phyloP scores from a whole-genome alignment of 2,113 vertebrate genomes.

The Siniperca knerii region DNA sequence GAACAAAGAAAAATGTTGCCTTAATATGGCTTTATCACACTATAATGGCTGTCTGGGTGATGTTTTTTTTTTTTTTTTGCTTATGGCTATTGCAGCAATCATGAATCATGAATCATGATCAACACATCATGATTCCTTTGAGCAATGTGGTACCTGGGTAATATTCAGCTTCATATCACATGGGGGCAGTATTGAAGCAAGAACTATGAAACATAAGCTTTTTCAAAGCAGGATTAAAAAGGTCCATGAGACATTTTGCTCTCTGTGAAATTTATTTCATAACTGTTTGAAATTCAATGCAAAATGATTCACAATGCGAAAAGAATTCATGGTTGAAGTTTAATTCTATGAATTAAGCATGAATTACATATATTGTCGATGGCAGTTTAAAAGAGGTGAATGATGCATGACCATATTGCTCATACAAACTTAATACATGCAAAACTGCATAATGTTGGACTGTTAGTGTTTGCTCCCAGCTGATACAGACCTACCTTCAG shows the following conservation, averaged over 20 bases:
- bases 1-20: not conserved
- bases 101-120: not conserved
- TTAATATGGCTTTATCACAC: not conserved
- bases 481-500: not conserved
- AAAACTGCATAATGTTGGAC: constrained; percentile 14
- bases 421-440: constrained; percentile 29
- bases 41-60: not conserved
- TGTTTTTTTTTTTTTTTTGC: not conserved
- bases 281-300: constrained; percentile 45
- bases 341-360: constrained; percentile 28
- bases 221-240: constrained; percentile 20
- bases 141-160: not conserved
- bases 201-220: constrained; percentile 27
- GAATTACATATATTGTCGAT: constrained; percentile 43
- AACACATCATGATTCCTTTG: not conserved
- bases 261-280: constrained; percentile 34
- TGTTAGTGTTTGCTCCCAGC: constrained; percentile 10
- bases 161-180: constrained; percentile 61
- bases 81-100: not conserved
- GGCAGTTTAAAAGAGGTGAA: constrained; percentile 31
- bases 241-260: constrained; percentile 31
- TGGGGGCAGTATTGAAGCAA: constrained; percentile 83
- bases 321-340: constrained; percentile 40
- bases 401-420: constrained; percentile 2
- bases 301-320: constrained; percentile 43